Conservation (phyloP, 2,113 vertebrate species). For the Clarias magur region DNA sequence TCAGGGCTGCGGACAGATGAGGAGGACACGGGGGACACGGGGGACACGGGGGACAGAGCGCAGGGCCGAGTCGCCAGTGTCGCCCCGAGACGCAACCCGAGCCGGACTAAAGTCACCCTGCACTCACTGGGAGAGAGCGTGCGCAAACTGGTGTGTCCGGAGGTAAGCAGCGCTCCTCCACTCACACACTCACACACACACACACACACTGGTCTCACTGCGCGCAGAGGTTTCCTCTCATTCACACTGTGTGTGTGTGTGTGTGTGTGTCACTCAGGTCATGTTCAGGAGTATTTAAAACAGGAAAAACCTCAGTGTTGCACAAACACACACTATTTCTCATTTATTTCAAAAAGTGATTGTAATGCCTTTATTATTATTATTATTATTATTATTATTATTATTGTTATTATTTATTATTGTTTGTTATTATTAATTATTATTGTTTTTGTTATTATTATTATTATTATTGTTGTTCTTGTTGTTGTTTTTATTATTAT, state of each 20-base stretch:
- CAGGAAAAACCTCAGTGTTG: neutral
- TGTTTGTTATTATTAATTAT: too few relatives aligned
- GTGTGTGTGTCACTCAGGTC: neutral
- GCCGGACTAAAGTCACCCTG: slow-evolving; percentile 88
- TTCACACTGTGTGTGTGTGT: too few relatives aligned
- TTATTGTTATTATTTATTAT: neutral
- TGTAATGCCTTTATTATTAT: too few relatives aligned
- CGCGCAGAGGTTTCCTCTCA: neutral
- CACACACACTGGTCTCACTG: neutral
- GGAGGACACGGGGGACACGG: slow-evolving; percentile 75
- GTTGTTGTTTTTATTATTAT: too few relatives aligned
- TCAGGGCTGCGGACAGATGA: slow-evolving; percentile 77
- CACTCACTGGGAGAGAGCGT: slow-evolving; percentile 93
- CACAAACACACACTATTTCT: neutral
- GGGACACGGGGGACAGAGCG: slow-evolving; percentile 11
- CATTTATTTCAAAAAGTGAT: too few relatives aligned
- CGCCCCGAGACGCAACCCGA: slow-evolving; percentile 79
- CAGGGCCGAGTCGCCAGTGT: slow-evolving; percentile 74
- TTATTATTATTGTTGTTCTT: neutral
- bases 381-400: neutral
- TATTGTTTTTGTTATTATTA: neutral
- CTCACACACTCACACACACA: neutral
- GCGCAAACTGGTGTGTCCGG: slow-evolving; percentile 90
- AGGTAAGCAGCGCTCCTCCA: slow-evolving; percentile 76
- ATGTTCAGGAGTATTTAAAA: neutral